Base-by-base conservation (phyloP, 2,888 invertebrate species). In the Ceramica pisi region DNA sequence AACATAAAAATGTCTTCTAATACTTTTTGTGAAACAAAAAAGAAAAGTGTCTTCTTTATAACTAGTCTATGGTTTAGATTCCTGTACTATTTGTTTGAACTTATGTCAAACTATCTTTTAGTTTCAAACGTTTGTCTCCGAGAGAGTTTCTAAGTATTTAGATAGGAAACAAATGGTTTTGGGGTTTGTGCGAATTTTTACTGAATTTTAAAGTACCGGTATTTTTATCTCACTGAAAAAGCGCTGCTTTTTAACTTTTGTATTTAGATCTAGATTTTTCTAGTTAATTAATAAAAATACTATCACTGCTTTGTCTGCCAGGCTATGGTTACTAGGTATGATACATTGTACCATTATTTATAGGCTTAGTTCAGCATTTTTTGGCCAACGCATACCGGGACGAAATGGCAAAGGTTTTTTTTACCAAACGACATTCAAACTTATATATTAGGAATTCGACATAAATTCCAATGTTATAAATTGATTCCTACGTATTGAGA, bases 161-260 rank as follows among this genome's bases (percentile, higher is more conserved):
- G 85, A 84, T 84, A 84, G 83, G 67, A 84, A 83, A 73, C 74
- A 80, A 84, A 85, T 83, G 65, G 67, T 70, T 72, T 79, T 61
- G 77, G 71, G 67, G 69, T 31, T 57, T 66, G 69, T 75, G 80
- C 69, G 73, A 72, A 67, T 72, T 77, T 71, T 82, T 53, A 44
- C 31, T 63, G 31, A 67, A 35, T n/a, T 26, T 41, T 10, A 21
- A 31, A 59, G 23, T 19, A 0, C 60, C n/a, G 12, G 4, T 1
- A 9, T 12, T 23, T 31, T 23, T 50, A 12, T 50, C 21, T 21
- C 50, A 21, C 12, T 3, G 12, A 12, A 50, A 21, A 4, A 21
- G 12, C 50, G 21, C 12, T 12, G 12, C 21, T 12, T 12, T 50
- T 50, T 4, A 50, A 50, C 23, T 50, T 21, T 12, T 12, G 12